Evolutionary conservation across 2,113 vertebrate species (phyloP).

Genomic region (Mastomys natalensis): DNA sequence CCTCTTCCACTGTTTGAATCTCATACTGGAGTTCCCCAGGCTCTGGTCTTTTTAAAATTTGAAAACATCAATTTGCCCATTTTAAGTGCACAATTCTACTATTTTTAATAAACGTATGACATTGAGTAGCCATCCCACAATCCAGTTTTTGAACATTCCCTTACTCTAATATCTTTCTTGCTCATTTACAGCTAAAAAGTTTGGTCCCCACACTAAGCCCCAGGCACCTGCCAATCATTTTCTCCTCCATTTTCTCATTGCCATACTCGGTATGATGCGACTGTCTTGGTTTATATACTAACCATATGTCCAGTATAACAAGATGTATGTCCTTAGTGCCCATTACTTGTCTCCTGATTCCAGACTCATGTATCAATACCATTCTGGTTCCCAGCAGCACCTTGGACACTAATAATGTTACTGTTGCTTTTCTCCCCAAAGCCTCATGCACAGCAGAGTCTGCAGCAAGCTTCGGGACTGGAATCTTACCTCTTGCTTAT

Average conservation of each 20-base stretch:
- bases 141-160: background rate
- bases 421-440: background rate
- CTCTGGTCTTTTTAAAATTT: background rate
- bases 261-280: background rate
- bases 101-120: background rate
- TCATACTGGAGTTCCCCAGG: background rate
- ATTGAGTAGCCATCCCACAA: background rate
- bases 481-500: background rate
- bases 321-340: background rate
- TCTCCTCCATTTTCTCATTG: background rate
- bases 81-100: background rate
- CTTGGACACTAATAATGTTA: background rate
- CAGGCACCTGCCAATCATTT: background rate
- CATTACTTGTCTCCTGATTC: background rate
- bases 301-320: background rate
- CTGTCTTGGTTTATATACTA: background rate
- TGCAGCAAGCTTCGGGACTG: background rate
- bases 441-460: background rate
- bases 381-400: background rate
- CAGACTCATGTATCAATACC: background rate
- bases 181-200: background rate
- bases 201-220: background rate
- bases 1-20: background rate
- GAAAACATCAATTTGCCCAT: background rate
- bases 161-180: background rate